Conservation (phyloP, 2,797 vertebrate genomes). For the Enteromius trimaculatus region DNA sequence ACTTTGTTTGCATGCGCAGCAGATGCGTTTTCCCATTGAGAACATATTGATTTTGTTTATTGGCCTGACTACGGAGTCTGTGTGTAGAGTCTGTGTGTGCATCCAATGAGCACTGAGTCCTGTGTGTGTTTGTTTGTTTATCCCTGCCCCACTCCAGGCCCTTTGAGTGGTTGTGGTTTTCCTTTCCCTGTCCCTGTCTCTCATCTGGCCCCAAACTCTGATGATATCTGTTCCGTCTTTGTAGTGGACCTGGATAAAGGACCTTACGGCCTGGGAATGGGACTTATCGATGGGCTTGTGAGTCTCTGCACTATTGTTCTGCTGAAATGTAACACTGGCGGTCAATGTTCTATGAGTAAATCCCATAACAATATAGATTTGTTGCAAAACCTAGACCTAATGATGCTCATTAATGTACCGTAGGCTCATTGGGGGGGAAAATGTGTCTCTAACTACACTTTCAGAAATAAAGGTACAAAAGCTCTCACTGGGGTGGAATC, state of each 20-base stretch:
- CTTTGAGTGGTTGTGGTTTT: slow-evolving; percentile 81
- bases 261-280: slow-evolving; percentile 93
- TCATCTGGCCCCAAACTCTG: slow-evolving; percentile 81
- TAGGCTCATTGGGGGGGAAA: neutral
- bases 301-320: slow-evolving; percentile 66
- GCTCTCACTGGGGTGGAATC: no score
- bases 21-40: slow-evolving; percentile 3
- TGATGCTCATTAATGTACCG: neutral
- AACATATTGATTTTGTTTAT: slow-evolving; percentile 31
- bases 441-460: neutral
- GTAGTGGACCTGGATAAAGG: slow-evolving; percentile 95
- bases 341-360: neutral
- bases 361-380: neutral
- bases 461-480: no score
- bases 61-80: neutral
- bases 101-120: slow-evolving; percentile 67
- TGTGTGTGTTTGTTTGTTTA: slow-evolving; percentile 66
- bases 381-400: neutral
- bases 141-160: slow-evolving; percentile 80
- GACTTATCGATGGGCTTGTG: slow-evolving; percentile 94
- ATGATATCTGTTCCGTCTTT: slow-evolving; percentile 91
- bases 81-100: slow-evolving; percentile 52
- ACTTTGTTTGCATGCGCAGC: slow-evolving; percentile 9
- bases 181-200: slow-evolving; percentile 81
- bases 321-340: neutral